Evolutionary conservation across 2,797 vertebrate species (phyloP), one percentile per base, ranked within the genome.

Genomic region (Phataginus tricuspis): DNA sequence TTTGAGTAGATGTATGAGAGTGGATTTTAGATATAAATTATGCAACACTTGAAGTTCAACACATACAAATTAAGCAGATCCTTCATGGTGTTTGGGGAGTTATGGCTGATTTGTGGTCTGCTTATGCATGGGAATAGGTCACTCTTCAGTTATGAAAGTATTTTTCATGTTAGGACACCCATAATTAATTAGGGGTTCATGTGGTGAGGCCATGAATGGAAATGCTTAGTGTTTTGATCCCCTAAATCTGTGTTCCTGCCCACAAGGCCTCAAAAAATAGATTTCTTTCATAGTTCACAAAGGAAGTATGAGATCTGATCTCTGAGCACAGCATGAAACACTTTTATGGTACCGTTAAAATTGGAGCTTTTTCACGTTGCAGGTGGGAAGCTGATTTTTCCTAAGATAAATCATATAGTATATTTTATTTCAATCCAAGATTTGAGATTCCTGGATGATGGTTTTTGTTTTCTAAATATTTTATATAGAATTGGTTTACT

Each of bases 21-120:
- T 96, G 91, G 96, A 79, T 97, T 97, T 96, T 88, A 80, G 86
- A 82, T 91, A 95, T 97, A 97, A 98, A 97, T 98, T 97, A 97
- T 95, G 96, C 94, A 97, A 68, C 21, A 66, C 89, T 95, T 71
- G 91, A 94, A 94, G 91, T 87, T 94, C 94, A 91, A 86, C 86
- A 74, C 86, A 91, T 95, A 96, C 94, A 93, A 92, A 95, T 53
- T 69, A 92, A 96, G 89, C 78, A 29, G 90, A 82, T 86, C 78
- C 53, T 92, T 84, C 61, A 0, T 51, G 83, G 96, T 83, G 79
- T 91, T 96, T 95, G 86, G 92, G 90, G 94, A 96, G 31, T 75
- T 90, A 31, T 69, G 86, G 94, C 91, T 93, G 96, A 96, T 97
- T 96, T 96, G 95, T 95, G 95, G 97, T 91, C 93, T 86, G 55